Evolutionary conservation across 2,797 vertebrate species (phyloP).

Genomic region (Tapirus indicus): DNA sequence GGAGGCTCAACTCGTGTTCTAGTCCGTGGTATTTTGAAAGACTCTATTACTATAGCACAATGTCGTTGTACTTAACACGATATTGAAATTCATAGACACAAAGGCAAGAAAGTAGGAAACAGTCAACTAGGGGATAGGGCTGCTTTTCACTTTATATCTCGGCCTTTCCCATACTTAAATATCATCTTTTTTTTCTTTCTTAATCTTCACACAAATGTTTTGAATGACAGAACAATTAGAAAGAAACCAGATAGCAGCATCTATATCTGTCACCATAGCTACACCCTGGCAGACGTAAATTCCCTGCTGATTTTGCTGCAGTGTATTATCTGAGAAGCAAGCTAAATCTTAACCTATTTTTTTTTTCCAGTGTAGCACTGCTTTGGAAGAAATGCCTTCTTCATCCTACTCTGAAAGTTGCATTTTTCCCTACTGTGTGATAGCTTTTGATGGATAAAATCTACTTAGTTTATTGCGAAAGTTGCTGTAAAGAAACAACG

Average conservation of each 20-base stretch:
- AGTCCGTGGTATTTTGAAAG: conserved; percentile 63
- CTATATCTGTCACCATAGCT: conserved; percentile 67
- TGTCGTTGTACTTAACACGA: conserved; percentile 65
- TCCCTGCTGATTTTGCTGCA: conserved; percentile 28
- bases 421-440: conserved; percentile 44
- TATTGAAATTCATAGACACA: conserved; percentile 74
- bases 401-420: not conserved
- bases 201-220: conserved; percentile 73
- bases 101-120: conserved; percentile 40
- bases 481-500: not conserved
- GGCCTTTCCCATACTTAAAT: conserved; percentile 47
- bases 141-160: conserved; percentile 56
- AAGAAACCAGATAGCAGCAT: conserved; percentile 62
- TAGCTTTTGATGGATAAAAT: conserved; percentile 64
- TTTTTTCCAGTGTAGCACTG: not conserved
- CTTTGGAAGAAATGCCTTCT: conserved; percentile 33
- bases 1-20: conserved; percentile 51
- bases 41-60: conserved; percentile 67
- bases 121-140: not conserved
- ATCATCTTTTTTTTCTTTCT: conserved; percentile 4
- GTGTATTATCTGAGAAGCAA: conserved; percentile 63
- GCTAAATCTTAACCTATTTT: conserved; percentile 72
- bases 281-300: conserved; percentile 40
- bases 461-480: conserved; percentile 67
- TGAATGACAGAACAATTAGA: conserved; percentile 77